Evolutionary conservation across 2,113 vertebrate genomes (phyloP).

Genomic region (Tricholaema leucomelas): DNA sequence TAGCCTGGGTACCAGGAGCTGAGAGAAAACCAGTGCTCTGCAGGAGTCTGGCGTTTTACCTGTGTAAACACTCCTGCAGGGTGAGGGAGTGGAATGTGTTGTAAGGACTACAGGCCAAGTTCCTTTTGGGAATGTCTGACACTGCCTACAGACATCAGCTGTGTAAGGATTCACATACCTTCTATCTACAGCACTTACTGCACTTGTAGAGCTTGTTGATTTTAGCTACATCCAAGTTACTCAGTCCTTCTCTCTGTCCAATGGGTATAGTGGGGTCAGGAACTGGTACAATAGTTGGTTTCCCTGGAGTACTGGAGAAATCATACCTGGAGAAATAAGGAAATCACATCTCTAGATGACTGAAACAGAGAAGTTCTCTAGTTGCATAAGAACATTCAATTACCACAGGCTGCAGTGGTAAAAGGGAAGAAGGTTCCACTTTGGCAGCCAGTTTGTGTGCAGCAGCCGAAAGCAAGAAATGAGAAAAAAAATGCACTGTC

Average conservation of each 20-base stretch:
- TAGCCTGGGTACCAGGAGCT: background rate
- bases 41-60: background rate
- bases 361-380: background rate
- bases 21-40: fast-evolving
- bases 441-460: background rate
- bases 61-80: background rate
- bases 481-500: background rate
- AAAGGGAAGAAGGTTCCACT: background rate
- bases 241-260: constrained; percentile 72
- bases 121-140: background rate
- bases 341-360: background rate
- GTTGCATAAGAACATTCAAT: background rate
- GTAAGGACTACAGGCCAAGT: background rate
- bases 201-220: constrained; percentile 76
- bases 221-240: constrained; percentile 70
- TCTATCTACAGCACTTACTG: constrained; percentile 58
- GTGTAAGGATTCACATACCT: background rate
- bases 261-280: constrained; percentile 55
- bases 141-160: background rate
- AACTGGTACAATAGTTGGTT: constrained; percentile 66
- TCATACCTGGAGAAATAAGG: constrained; percentile 58
- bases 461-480: background rate
- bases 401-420: background rate
- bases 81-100: background rate
- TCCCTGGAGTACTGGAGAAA: constrained; percentile 51